Conservation (phyloP, 2,113 vertebrate species). For the Cryptomyrus ogoouensis region DNA sequence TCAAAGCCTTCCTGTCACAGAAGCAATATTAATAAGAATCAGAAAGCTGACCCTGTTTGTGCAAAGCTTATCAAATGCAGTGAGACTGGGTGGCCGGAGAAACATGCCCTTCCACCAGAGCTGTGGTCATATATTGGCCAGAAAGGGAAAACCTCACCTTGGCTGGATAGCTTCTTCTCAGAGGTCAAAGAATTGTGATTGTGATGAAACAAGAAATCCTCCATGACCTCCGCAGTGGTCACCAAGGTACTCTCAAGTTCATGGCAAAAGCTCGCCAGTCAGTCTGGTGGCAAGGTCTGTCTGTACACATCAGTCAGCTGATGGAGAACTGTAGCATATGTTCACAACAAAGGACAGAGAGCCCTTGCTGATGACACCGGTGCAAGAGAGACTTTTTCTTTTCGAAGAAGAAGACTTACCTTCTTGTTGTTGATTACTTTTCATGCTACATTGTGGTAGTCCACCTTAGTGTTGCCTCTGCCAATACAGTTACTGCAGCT, state of each 20-base stretch:
- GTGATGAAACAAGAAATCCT: not conserved
- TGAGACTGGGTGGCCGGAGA: not conserved
- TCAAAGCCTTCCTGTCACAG: constrained; percentile 2
- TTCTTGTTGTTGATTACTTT: not conserved
- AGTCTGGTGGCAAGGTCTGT: not conserved
- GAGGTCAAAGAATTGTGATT: not conserved
- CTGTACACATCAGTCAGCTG: not conserved
- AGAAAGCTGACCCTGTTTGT: not conserved
- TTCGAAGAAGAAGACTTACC: not conserved
- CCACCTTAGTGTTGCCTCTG: not conserved
- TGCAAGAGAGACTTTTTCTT: not conserved
- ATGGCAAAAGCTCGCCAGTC: not conserved
- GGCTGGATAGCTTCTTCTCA: not conserved
- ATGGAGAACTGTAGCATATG: not conserved
- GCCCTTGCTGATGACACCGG: not conserved
- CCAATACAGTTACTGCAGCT: not conserved
- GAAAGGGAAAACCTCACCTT: not conserved
- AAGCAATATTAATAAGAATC: not conserved
- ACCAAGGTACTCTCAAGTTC: not conserved
- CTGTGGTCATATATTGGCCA: not conserved
- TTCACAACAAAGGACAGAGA: not conserved
- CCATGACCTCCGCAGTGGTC: not conserved
- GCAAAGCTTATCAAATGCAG: not conserved
- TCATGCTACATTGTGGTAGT: too few relatives aligned
- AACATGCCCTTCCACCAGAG: not conserved